Evolutionary conservation across 2,113 vertebrate genomes (phyloP).

Genomic region (Naja naja): DNA sequence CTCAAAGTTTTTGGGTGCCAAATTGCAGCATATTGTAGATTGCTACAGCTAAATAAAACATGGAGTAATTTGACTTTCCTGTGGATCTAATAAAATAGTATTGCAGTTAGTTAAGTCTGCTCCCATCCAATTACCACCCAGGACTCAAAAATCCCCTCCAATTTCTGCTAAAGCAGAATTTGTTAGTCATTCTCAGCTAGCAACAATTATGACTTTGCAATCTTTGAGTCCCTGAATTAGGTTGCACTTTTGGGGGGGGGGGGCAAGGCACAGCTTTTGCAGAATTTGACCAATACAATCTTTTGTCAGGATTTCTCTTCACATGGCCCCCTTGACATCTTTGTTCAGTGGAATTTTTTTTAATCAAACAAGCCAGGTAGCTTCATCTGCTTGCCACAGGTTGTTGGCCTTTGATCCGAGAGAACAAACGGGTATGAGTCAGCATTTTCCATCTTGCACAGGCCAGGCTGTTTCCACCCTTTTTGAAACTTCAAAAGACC

Average conservation of each 20-base stretch:
- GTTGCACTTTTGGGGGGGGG: background rate
- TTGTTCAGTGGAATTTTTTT: background rate
- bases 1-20: background rate
- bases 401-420: conserved; percentile 65
- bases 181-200: background rate
- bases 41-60: background rate
- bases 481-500: conserved; percentile 63
- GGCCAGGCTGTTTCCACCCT: conserved; percentile 64
- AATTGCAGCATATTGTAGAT: background rate
- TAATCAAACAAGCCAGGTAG: conserved; percentile 25
- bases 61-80: background rate
- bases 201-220: background rate
- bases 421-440: conserved; percentile 64
- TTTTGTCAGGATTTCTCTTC: background rate
- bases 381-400: conserved; percentile 49
- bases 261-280: background rate
- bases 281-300: background rate
- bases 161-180: background rate
- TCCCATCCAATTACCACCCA: background rate
- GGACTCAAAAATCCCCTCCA: background rate
- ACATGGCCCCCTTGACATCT: background rate
- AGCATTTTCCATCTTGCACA: conserved; percentile 51
- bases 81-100: background rate
- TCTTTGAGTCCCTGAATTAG: background rate
- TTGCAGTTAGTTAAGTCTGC: background rate